These are phyloP conservation scores for Xenopus borealis DNA, from an alignment of 2,113 vertebrate genomes.

Conservation along the genomic window DNA sequence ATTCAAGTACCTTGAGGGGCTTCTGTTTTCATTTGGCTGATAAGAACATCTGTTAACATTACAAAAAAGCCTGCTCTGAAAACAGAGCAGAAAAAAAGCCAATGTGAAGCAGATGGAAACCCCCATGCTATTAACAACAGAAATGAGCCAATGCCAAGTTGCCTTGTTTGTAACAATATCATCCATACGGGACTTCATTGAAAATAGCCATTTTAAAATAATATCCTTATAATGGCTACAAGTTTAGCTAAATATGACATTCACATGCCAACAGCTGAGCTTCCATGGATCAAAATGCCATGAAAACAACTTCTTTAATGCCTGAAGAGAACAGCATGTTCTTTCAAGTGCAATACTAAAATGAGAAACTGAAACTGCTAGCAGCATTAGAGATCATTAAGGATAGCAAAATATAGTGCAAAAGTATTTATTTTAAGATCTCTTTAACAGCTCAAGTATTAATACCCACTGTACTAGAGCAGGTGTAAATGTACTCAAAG, in stretches of 20 bases:
- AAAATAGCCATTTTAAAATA: constrained; percentile 32
- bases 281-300: constrained; percentile 24
- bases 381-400: constrained; percentile 25
- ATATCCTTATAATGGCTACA: constrained; percentile 30
- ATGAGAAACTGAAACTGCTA: constrained; percentile 18
- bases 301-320: constrained; percentile 25
- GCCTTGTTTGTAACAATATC: constrained; percentile 22
- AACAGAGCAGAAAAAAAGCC: constrained; percentile 21
- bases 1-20: constrained; percentile 40
- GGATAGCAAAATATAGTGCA: constrained; percentile 10
- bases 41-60: constrained; percentile 41
- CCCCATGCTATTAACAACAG: constrained; percentile 29
- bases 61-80: constrained; percentile 23
- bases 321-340: constrained; percentile 30
- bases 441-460: background rate
- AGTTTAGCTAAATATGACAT: constrained; percentile 24
- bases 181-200: constrained; percentile 28
- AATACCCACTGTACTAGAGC: background rate
- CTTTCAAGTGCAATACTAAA: constrained; percentile 34
- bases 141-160: constrained; percentile 16
- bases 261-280: constrained; percentile 30
- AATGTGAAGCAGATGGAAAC: constrained; percentile 38
- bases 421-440: constrained; percentile 19
- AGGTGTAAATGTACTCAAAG: background rate
- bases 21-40: constrained; percentile 35